Percentiles rank a stretch among this genome's conserved stretches.
Conservation (phyloP, 2,113 vertebrate species). For the Boulengeromyrus knoepffleri region DNA sequence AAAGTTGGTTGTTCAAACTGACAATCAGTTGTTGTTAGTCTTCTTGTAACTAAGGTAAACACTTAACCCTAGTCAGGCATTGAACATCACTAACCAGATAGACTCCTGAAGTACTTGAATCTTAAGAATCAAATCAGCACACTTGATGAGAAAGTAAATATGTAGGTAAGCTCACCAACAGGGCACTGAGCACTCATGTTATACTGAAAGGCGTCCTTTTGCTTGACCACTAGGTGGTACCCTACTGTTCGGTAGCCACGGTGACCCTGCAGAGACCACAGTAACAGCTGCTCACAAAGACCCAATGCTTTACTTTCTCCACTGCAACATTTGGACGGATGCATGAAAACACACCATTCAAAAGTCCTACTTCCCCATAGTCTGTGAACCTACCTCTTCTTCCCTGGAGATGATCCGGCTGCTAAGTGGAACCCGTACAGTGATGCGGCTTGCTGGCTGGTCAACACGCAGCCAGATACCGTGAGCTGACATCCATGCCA, state of each 20-base stretch:
- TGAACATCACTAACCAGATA: background rate
- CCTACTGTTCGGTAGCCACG: background rate
- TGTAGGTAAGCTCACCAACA: background rate
- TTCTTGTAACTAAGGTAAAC: background rate
- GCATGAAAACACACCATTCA: background rate
- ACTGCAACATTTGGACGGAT: background rate
- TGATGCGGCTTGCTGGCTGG: background rate
- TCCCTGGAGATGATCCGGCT: conserved; percentile 1
- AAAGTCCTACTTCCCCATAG: background rate
- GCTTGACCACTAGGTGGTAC: conserved; percentile 5
- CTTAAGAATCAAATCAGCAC: background rate
- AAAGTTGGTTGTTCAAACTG: background rate
- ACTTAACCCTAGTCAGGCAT: background rate
- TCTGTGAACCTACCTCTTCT: background rate
- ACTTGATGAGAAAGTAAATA: background rate
- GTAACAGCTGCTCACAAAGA: background rate
- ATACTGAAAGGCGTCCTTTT: background rate
- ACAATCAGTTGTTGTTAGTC: background rate
- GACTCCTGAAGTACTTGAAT: background rate
- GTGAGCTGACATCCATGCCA: background rate
- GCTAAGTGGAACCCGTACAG: conserved; percentile 2
- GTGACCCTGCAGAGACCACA: conserved; percentile 4
- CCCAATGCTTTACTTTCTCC: background rate
- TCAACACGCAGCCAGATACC: background rate
- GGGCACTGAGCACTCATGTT: conserved; percentile 18